Conservation (phyloP, 2,113 vertebrate genomes). For the Aegypius monachus region DNA sequence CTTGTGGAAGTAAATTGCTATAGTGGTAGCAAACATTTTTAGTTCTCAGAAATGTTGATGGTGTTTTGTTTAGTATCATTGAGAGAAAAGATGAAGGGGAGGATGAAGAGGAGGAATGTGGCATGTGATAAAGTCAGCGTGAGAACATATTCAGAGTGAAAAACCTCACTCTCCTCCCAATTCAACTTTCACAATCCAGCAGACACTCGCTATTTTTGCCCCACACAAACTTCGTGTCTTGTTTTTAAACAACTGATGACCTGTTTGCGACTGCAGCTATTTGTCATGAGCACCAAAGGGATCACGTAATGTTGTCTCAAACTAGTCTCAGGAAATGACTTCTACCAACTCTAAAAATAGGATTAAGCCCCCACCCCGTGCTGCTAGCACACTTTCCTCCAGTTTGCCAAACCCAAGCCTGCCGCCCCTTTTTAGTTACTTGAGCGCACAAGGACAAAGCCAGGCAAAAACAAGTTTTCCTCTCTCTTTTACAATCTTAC, state of each 20-base stretch:
- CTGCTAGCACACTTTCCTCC: not conserved
- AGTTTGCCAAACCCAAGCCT: not conserved
- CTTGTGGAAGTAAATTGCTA: not conserved
- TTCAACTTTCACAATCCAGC: not conserved
- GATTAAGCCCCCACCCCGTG: not conserved
- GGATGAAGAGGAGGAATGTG: not conserved
- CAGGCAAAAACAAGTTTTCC: not conserved
- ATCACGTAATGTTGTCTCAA: not conserved
- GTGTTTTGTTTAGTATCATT: not conserved
- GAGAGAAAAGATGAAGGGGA: not conserved
- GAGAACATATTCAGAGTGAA: not conserved
- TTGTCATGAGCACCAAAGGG: not conserved
- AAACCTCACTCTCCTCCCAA: not conserved
- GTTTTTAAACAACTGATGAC: not conserved
- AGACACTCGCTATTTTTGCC: not conserved
- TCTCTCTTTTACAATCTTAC: not conserved
- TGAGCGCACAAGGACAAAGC: not conserved
- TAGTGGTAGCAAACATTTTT: not conserved
- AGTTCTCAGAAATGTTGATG: not conserved
- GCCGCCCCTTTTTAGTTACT: not conserved
- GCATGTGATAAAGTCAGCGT: not conserved
- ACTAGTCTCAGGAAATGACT: not conserved
- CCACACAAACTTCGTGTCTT: not conserved
- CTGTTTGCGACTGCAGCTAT: not conserved
- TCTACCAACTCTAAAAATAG: not conserved